Evolutionary conservation across 2,888 invertebrate species (phyloP), one percentile per base, ranked within the genome.

Genomic region (Drosophila nr. fundita): DNA sequence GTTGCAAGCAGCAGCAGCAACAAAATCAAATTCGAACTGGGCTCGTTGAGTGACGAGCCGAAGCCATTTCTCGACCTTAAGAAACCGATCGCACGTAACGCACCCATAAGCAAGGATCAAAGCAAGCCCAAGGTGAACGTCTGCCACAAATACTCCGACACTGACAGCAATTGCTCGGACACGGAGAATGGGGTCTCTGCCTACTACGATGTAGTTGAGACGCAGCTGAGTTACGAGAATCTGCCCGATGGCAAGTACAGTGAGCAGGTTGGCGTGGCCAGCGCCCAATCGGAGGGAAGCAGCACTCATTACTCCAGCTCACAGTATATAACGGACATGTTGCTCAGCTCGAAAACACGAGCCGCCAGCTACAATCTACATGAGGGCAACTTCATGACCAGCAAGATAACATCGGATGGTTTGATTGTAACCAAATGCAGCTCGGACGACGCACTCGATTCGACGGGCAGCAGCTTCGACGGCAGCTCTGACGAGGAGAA

Each of bases 111-210:
- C 79, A 95, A 95, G 93, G 96, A 95, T 78, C 94, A 95, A 78
- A 94, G 95, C 82, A 94, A 96, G 84, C 96, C 96, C 57, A 95
- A 95, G 91, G 94, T 96, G 69, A 95, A 95, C 82, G 92, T 95
- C 54, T 94, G 94, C 85, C 94, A 94, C 65, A 94, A 95, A 78
- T 95, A 94, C 76, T 93, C 95, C 57, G 94, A 94, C 80, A 94
- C 94, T 4, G 95, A 95, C 48, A 94, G 94, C 73, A 95, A 95
- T 53, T 94, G 95, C 83, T 95, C 95, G 7, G 95, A 95, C 86
- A 94, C 94, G 78, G 95, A 95, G 61, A 92, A 92, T 57, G 92
- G 92, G 0, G 86, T 92, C 8, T 93, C 93, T 8, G 93, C 93
- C 29, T 93, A 93, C 69, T 93, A 93, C 69, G 93, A 93, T 76